Evolutionary conservation across 2,888 invertebrate species (phyloP), one percentile per base, ranked within the genome.

Genomic region (Cheiracanthium punctorium): DNA sequence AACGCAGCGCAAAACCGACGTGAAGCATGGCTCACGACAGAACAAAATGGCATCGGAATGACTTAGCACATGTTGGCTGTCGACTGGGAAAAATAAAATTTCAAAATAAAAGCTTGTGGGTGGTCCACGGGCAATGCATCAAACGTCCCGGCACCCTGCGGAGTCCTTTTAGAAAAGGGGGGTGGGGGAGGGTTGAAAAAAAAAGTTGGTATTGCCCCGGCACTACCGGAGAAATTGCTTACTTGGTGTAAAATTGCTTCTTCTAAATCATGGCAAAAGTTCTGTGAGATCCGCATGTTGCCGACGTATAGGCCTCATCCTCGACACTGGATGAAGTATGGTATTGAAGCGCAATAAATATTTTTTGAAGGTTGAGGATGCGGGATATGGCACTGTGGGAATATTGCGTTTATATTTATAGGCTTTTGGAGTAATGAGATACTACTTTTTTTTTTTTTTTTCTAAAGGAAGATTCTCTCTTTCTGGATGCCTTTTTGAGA

Each of bases 91-190:
- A 76, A 76, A 79, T 69, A 69, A 73, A 37, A 73, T 65, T 67
- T 58, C 73, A 79, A 74, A 73, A 74, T 72, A 79, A 85, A 79
- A 48, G 37, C 48, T 48, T 29, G 73, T 85, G 84, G 84, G 84
- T 85, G 84, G 84, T 85, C 84, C 84, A 43, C 41, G 77, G 82
- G 84, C 69, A 73, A 85, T 85, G 84, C 84, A 85, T 85, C 84
- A 85, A 79, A 77, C 67, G 71, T 69, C 69, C 67, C 79, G 73
- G 58, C 72, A 43, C 73, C 79, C 77, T 64, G 64, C 65, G 28
- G 77, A 24, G 72, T 14, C 37, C 33, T 77, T 76, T 41, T 77
- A 82, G 70, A 67, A 48, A 10, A 8, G 37, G 5, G 12, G 37
- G 12, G 37, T 8, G 12, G 12, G 12, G 24, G 24, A 64, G 24